Evolutionary conservation across 2,113 vertebrate species (phyloP).

Genomic region (human (Homo sapiens)): GRCh38 chr12:29181001-29181500

Average conservation of each 20-base stretch:
- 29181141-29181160: neutral
- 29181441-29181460: neutral
- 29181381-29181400: neutral
- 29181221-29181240: neutral
- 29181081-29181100: neutral
- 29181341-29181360: neutral
- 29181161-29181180: neutral
- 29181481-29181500: neutral
- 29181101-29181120: neutral
- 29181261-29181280: neutral
- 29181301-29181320: neutral
- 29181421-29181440: slow-evolving; percentile 17
- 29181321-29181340: neutral
- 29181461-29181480: neutral
- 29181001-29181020: neutral
- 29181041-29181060: neutral
- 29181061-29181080: neutral
- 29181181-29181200: slow-evolving; percentile 39
- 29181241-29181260: neutral
- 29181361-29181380: neutral
- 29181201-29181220: neutral
- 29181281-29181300: slow-evolving; percentile 7
- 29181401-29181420: neutral
- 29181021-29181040: neutral
- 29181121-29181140: neutral